These are phyloP conservation scores for Thalassarche chlororhynchos DNA, from an alignment of 2,113 vertebrate genomes.

Conservation along the genomic window DNA sequence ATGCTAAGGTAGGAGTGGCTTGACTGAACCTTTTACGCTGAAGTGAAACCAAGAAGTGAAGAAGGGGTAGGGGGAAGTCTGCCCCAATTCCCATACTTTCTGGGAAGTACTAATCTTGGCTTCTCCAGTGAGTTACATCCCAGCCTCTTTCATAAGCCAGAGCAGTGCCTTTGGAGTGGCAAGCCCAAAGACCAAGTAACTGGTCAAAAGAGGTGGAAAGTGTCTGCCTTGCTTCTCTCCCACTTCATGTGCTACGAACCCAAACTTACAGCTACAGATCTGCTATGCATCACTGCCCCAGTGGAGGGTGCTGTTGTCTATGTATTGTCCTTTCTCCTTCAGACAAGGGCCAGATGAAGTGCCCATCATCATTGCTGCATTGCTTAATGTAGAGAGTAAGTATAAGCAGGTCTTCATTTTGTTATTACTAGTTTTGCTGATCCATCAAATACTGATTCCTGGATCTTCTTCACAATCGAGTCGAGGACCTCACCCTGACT, in stretches of 20 bases:
- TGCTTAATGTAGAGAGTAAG: neutral
- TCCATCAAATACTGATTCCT: neutral
- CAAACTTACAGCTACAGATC: neutral
- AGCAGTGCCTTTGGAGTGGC: neutral
- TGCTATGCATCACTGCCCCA: neutral
- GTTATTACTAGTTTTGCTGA: neutral
- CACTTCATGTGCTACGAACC: neutral
- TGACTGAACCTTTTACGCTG: neutral
- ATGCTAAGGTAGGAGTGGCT: neutral
- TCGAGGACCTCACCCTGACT: neutral
- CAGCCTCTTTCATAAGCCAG: neutral
- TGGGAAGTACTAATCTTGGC: neutral
- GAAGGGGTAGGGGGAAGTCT: neutral
- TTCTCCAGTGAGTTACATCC: neutral
- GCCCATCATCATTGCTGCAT: neutral
- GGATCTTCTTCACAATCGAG: neutral
- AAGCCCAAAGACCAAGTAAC: neutral
- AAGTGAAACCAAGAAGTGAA: neutral
- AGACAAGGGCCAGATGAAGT: too few relatives aligned
- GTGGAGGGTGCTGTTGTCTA: neutral
- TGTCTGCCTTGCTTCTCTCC: neutral
- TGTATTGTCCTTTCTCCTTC: neutral
- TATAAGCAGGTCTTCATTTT: neutral
- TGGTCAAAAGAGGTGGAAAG: neutral
- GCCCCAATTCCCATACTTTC: neutral